Evolutionary conservation across 2,888 invertebrate species (phyloP).

Genomic region (Smittia aterrima): DNA sequence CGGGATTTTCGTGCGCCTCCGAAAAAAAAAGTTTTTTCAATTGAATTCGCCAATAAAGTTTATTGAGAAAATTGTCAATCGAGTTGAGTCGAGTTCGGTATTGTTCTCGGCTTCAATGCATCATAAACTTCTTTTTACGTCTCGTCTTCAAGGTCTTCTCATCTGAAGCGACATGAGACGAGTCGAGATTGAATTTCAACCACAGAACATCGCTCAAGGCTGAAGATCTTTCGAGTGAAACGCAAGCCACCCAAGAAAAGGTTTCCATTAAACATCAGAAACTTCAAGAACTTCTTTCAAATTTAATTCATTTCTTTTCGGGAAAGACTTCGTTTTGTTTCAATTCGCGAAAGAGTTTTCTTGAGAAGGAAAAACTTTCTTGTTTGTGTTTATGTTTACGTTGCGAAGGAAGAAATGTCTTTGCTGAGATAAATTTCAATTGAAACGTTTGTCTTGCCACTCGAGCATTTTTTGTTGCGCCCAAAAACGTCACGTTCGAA

Average conservation of each 20-base stretch:
- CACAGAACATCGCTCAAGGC: conserved; percentile 6
- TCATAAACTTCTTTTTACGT: no score
- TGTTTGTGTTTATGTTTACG: background rate
- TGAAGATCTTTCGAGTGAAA: background rate
- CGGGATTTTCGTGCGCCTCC: background rate
- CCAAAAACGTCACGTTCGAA: background rate
- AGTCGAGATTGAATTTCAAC: background rate
- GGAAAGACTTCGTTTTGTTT: no score
- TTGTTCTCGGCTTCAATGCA: no score
- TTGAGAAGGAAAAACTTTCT: background rate
- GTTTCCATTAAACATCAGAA: background rate
- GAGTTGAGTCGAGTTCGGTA: no score
- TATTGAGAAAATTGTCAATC: background rate
- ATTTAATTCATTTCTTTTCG: no score
- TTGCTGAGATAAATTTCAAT: background rate
- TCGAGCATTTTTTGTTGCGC: background rate
- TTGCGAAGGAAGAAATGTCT: background rate
- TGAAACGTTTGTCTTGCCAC: background rate
- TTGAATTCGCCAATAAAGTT: background rate
- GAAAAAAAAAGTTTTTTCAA: background rate
- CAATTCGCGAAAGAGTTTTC: background rate
- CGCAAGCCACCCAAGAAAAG: background rate
- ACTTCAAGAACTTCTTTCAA: no score
- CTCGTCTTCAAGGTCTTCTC: background rate
- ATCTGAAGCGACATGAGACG: background rate